These are phyloP conservation scores for Rhinopithecus roxellana DNA, from an alignment of 2,113 vertebrate species.

Conservation along the genomic window DNA sequence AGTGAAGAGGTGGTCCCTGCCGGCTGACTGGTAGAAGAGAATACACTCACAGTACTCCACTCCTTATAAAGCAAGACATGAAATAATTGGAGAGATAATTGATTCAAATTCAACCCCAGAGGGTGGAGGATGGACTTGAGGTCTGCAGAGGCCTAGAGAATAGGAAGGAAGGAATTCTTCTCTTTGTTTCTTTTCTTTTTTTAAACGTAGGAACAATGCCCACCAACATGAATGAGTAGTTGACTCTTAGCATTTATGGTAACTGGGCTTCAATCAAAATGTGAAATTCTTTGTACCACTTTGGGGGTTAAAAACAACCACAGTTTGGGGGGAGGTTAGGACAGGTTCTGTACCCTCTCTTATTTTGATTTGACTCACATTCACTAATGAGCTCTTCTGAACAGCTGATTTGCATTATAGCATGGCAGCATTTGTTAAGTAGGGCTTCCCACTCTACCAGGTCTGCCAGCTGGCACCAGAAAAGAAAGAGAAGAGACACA, in stretches of 20 bases:
- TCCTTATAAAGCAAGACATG: neutral
- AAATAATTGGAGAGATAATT: neutral
- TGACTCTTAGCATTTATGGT: neutral
- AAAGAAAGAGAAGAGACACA: neutral
- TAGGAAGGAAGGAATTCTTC: neutral
- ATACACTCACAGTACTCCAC: neutral
- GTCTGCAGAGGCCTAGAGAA: neutral
- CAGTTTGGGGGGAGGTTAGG: neutral
- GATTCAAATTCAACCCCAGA: neutral
- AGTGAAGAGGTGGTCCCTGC: neutral
- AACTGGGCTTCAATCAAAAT: neutral
- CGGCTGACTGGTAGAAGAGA: neutral
- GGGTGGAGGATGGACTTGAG: neutral
- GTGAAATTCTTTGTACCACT: neutral
- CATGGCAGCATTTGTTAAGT: conserved; percentile 27
- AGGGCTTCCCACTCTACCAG: conserved; percentile 25
- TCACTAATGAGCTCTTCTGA: conserved; percentile 60
- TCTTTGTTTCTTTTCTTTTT: neutral
- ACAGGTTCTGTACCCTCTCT: neutral
- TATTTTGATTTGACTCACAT: conserved; percentile 38
- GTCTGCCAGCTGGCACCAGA: conserved; percentile 60
- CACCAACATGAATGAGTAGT: neutral
- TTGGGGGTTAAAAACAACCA: neutral
- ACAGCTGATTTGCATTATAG: conserved; percentile 50
- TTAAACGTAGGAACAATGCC: neutral